Evolutionary conservation across 2,113 vertebrate species (phyloP).

Genomic region (Brevimyrus niger): DNA sequence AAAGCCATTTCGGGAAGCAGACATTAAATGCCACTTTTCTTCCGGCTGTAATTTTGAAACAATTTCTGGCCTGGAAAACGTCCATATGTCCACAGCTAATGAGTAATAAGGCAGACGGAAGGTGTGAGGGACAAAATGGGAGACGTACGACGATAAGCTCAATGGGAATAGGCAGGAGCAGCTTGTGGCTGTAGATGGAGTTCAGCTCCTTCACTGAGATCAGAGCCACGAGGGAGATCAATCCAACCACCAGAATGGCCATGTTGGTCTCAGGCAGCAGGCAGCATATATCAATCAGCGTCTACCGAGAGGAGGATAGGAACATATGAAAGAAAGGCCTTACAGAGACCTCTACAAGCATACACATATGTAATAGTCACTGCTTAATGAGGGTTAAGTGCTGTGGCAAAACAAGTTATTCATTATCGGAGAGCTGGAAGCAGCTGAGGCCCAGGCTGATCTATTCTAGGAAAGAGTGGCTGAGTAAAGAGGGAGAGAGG

Average conservation of each 20-base stretch:
- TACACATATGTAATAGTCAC: neutral
- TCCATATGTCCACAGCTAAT: conserved; percentile 38
- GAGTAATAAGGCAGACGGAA: conserved; percentile 34
- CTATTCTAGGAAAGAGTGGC: neutral
- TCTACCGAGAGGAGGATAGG: conserved; percentile 54
- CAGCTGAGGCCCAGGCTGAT: neutral
- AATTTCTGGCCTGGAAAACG: conserved; percentile 51
- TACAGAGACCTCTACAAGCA: neutral
- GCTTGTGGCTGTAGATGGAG: conserved; percentile 56
- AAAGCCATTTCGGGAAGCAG: neutral
- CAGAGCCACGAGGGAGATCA: conserved; percentile 68
- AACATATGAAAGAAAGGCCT: neutral
- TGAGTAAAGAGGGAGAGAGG: neutral
- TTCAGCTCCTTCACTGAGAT: conserved; percentile 77
- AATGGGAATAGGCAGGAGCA: conserved; percentile 80
- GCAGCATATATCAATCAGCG: conserved; percentile 67
- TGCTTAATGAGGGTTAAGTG: neutral
- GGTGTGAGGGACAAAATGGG: neutral
- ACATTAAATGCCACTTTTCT: neutral
- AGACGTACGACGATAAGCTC: conserved; percentile 81
- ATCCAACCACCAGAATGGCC: conserved; percentile 69
- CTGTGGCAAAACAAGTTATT: neutral
- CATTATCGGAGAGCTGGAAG: neutral
- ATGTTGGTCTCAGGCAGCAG: conserved; percentile 67
- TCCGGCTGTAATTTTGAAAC: neutral